Evolutionary conservation across 2,113 vertebrate species (phyloP), one percentile per base, ranked within the genome.

Genomic region (Pteronura brasiliensis): DNA sequence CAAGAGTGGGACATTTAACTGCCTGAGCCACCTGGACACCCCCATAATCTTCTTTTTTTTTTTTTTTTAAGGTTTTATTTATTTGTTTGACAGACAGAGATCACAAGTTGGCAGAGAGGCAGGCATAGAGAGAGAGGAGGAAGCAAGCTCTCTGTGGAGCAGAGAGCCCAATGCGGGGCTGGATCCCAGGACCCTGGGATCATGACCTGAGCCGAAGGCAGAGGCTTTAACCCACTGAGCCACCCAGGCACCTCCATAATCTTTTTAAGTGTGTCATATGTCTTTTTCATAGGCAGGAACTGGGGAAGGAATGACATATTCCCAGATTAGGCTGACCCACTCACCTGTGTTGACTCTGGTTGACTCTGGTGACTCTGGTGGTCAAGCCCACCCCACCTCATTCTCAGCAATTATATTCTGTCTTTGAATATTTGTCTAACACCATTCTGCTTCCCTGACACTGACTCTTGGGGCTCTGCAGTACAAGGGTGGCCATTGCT

Each of bases 381-480:
- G 39, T 9, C 7, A 20, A n/a, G 13, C 20, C 21, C 21, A 25
- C 23, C n/a, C n/a, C 44, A 39, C 42, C 71, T 92, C 57, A 14
- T 39, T 14, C 83, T 77, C 63, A 31, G 80, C 27, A 13, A 29
- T 12, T 27, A 18, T 80, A 15, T 34, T 29, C 63, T n/a, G 63
- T 47, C 29, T 36, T 5, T 27, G 69, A 6, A 25, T 65, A 36
- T 89, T 20, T 42, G 12, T 57, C 74, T 90, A 27, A 4, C 21
- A 23, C 12, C 21, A 39, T n/a, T 52, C 27, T 49, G 12, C 29
- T 59, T 11, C 14, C 6, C 29, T 55, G 86, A 18, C n/a, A 36
- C 5, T 59, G 89, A 39, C n/a, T 52, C 69, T 29, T 4, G 3
- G 34, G 23, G 9, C 36, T 34, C 4, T 0, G 0, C 27, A 9